Evolutionary conservation across 2,797 vertebrate species (phyloP).

Genomic region (Acanthiza pusilla): DNA sequence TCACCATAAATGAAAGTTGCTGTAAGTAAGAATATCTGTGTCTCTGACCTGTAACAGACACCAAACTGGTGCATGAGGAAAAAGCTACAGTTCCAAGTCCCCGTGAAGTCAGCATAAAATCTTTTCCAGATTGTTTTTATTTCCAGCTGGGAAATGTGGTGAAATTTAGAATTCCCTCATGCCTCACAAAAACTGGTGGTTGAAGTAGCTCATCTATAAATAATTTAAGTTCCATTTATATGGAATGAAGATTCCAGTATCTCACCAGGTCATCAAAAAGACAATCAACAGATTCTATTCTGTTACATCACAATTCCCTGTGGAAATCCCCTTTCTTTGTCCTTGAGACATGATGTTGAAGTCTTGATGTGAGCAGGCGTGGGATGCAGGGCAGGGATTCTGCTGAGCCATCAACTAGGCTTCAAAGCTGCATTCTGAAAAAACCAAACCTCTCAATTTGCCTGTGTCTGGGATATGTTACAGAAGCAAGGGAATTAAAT

Average conservation of each 20-base stretch:
- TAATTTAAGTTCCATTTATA: neutral
- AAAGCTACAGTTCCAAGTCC: neutral
- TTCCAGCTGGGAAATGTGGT: neutral
- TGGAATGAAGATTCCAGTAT: neutral
- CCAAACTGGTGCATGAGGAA: neutral
- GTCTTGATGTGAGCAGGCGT: neutral
- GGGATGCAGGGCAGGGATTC: neutral
- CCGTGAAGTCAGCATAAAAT: neutral
- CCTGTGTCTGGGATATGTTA: neutral
- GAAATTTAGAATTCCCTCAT: neutral
- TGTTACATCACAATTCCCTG: neutral
- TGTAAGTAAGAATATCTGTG: neutral
- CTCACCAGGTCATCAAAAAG: neutral
- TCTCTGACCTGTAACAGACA: neutral
- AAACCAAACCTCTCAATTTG: neutral
- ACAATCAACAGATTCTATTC: neutral
- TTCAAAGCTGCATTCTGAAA: conserved; percentile 16
- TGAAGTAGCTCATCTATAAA: neutral
- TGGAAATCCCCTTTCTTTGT: neutral
- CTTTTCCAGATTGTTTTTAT: neutral
- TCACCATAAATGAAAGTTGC: neutral
- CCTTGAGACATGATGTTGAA: neutral
- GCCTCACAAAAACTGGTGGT: neutral
- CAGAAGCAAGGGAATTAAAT: neutral
- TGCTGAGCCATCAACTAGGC: conserved; percentile 16